Percentiles rank a stretch among this genome's conserved stretches.
These are phyloP conservation scores for Zeuzera pyrina DNA, from an alignment of 2,888 invertebrate species.

Conservation along the genomic window DNA sequence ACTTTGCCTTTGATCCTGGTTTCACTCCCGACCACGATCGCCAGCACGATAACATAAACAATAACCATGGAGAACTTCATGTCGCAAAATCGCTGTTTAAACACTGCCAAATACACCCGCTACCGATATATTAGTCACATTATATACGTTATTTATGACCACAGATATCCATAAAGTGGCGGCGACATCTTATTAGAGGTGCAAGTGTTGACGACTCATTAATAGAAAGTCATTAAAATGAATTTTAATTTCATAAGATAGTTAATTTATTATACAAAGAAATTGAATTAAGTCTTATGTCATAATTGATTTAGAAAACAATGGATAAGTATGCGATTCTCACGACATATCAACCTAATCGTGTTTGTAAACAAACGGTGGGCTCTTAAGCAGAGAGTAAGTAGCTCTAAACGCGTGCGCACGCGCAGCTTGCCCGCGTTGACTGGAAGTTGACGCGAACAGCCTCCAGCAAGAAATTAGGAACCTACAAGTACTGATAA, in stretches of 20 bases:
- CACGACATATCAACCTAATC: constrained; percentile 28
- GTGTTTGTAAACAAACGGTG: constrained; percentile 60
- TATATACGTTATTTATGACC: constrained; percentile 58
- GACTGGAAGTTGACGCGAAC: constrained; percentile 63
- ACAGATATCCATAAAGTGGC: constrained; percentile 45
- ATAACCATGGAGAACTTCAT: constrained; percentile 58
- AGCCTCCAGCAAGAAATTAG: constrained; percentile 42
- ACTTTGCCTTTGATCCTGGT: constrained; percentile 64
- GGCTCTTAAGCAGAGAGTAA: too few species aligned
- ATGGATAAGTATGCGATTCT: constrained; percentile 26
- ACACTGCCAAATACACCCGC: constrained; percentile 45
- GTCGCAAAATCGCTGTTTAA: constrained; percentile 41
- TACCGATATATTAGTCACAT: constrained; percentile 66
- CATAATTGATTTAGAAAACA: constrained; percentile 25
- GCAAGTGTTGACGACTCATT: constrained; percentile 59
- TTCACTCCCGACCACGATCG: constrained; percentile 55
- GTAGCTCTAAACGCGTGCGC: constrained; percentile 47
- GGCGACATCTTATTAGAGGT: constrained; percentile 47
- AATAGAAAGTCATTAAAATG: constrained; percentile 47
- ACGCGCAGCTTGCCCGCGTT: constrained; percentile 55
- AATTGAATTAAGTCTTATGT: constrained; percentile 25
- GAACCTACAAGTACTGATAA: too few species aligned
- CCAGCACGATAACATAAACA: constrained; percentile 56
- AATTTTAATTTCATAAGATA: constrained; percentile 36
- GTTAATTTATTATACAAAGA: constrained; percentile 27